These are phyloP conservation scores for Philhelius pedissequus DNA, from an alignment of 2,888 invertebrate genomes.

Conservation along the genomic window DNA sequence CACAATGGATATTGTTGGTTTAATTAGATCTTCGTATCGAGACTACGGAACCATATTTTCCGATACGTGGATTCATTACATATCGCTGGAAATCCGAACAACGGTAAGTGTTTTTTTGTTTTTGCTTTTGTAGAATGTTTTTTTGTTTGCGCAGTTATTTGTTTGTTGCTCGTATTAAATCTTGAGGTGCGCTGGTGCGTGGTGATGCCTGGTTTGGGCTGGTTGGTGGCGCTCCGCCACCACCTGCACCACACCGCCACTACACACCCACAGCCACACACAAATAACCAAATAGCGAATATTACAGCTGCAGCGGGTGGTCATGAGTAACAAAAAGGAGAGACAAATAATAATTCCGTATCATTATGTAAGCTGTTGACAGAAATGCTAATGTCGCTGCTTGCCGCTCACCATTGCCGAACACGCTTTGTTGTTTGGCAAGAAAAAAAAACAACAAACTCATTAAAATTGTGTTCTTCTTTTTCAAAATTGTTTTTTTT, in stretches of 20 bases:
- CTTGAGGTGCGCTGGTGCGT: constrained; percentile 18
- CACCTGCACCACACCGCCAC: constrained; percentile 36
- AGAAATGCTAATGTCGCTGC: constrained; percentile 5
- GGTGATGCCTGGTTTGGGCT: constrained; percentile 14
- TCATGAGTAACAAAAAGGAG: constrained; percentile 28
- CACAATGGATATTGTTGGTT: constrained; percentile 73
- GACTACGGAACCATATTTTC: constrained; percentile 75
- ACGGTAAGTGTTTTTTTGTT: constrained; percentile 78
- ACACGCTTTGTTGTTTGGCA: background rate
- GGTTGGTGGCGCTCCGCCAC: background rate
- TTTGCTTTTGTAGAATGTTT: background rate
- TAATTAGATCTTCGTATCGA: constrained; percentile 72
- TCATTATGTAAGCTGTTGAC: constrained; percentile 58
- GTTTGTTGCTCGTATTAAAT: constrained; percentile 4
- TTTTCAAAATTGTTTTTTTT: background rate
- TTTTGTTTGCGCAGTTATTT: constrained; percentile 9
- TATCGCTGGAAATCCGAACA: constrained; percentile 80
- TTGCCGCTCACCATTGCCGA: background rate
- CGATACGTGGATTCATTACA: constrained; percentile 80
- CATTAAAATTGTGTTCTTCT: background rate
- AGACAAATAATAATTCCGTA: constrained; percentile 43
- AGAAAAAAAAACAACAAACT: background rate
- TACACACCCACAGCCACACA: background rate
- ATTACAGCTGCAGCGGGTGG: background rate
- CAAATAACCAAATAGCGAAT: background rate